Conservation (phyloP, 2,797 vertebrate genomes). For the Poecile montanus region DNA sequence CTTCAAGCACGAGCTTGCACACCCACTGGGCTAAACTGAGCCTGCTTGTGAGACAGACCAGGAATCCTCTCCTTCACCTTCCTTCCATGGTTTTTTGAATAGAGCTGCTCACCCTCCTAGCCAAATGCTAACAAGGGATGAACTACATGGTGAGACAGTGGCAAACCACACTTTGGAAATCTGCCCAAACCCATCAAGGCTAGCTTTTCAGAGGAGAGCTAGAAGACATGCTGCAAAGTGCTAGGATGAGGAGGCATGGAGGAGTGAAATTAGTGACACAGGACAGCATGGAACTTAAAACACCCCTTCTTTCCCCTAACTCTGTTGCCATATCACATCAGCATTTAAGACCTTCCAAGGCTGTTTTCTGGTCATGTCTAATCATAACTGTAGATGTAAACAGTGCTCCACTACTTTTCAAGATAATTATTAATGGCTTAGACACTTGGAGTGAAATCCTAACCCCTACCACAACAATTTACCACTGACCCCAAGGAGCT, state of each 20-base stretch:
- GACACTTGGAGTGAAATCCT: neutral
- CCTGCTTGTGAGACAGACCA: rapidly evolving
- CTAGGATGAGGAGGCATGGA: neutral
- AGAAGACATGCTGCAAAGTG: rapidly evolving
- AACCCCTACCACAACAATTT: neutral
- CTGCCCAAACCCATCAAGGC: neutral
- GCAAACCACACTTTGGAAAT: neutral
- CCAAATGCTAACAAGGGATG: neutral
- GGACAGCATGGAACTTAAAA: neutral
- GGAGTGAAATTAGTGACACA: neutral
- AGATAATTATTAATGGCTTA: neutral
- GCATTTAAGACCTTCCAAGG: neutral
- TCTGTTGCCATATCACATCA: neutral
- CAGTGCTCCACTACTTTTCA: neutral
- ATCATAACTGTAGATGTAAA: neutral
- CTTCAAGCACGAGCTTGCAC: rapidly evolving
- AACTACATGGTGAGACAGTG: neutral
- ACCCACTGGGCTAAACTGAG: neutral
- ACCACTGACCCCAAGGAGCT: neutral
- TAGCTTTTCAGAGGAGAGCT: neutral
- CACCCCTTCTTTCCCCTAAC: neutral
- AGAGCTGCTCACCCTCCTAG: neutral
- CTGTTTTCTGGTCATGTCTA: neutral
- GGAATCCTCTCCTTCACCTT: neutral
- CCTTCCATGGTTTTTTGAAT: neutral